Base-by-base conservation (phyloP, 2,113 vertebrate genomes). In the Lathamus discolor region DNA sequence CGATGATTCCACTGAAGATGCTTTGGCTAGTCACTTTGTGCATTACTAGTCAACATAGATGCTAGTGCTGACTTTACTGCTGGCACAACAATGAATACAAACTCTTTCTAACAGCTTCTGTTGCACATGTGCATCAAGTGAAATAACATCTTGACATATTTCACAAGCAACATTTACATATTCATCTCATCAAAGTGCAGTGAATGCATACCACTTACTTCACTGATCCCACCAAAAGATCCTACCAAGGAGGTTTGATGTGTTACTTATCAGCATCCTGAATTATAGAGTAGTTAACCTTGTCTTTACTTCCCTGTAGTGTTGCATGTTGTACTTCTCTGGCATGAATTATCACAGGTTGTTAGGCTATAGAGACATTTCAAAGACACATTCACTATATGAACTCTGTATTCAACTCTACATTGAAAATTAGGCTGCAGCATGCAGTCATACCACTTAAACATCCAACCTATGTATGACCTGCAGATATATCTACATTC, bases 251-350 rank as follows among this genome's bases (percentile, higher is more conserved):
- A 82, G 5, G 2, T 83, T 57, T 64, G 33, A 25, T 22, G 7
- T 64, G 25, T 10, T 86, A 13, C 25, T 61, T 39, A 66, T n/a
- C 33, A 88, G 20, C 22, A 75, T 35, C n/a, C 51, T 59, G 5
- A 83, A 68, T 9, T 39, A 15, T 8, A 69, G 5, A 22, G 6
- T 6, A 43, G 33, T 51, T 76, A 69, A 35, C 13, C 0, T 0
- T n/a, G 11, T 25, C 29, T 70, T 77, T 54, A 41, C 27, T 84
- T 68, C 46, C 27, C 39, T 69, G 20, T 48, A 75, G 23, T 29
- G 27, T 33, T 92, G 49, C 11, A 5, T 12, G 6, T 72, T 95
- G 28, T 41, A 51, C 25, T 77, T 61, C 18, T 75, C 63, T 16
- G 7, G 11, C 2, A 4, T 37, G n/a, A 76, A 90, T 66, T 89